Evolutionary conservation across 2,113 vertebrate genomes (phyloP), one percentile per base, ranked within the genome.

Genomic region (Lathamus discolor): DNA sequence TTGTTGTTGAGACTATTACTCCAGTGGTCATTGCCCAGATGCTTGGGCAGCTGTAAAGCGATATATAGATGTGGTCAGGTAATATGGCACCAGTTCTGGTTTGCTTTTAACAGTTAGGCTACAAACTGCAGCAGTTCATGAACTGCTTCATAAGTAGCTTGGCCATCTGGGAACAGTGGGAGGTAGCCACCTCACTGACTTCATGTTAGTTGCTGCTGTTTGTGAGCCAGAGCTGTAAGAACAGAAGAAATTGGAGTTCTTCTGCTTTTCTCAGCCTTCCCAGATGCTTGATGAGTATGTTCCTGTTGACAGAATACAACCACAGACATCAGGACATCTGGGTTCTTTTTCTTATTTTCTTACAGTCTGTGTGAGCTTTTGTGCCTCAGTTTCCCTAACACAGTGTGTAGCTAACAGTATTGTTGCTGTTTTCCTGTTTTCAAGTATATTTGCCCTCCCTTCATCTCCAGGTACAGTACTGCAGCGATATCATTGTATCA

Each of bases 81-180:
- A 49, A 37, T 22, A 5, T 13, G 43, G 43, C 51, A 20, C 51
- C 2, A 0, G 14, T 77, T 93, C 68, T 83, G 16, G 6, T 75
- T 84, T 72, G 66, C 69, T 66, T 91, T 75, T 55, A 44, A 25
- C 49, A 28, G 28, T 52, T 62, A 69, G 35, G 29, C 69, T 73
- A 10, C 83, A 76, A 75, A 68, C 66, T 84, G 74, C 74, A 57
- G 66, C 83, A 76, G 77, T 84, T 87, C 62, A 49, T 43, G 70
- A 79, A 31, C 83, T 87, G 69, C 51, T 92, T 94, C 52, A 48
- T 29, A 55, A 78, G 73, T 87, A 83, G 46, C 61, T 72, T 87
- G 89, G 57, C 86, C 91, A 87, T 89, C 91, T 95, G 89, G 77
- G 84, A 93, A 74, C 83, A 82, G 92, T 86, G 74, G 89, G 81